Conservation (phyloP, 2,797 vertebrate genomes). For the Liparis tanakae region DNA sequence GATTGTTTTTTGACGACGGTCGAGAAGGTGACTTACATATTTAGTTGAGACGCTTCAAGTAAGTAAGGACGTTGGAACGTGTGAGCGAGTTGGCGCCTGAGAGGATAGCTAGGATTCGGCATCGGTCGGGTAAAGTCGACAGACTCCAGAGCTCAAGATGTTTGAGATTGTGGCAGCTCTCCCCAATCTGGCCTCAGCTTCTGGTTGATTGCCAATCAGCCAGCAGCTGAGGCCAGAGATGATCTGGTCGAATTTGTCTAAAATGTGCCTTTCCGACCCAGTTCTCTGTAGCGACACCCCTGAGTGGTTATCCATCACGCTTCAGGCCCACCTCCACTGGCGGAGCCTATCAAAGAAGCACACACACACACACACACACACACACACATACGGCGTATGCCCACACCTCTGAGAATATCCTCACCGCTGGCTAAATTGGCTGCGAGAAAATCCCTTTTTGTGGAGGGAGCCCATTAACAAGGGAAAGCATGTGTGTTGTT, state of each 20-base stretch:
- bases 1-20: conserved; percentile 74
- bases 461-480: conserved; percentile 67
- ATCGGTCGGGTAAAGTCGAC: conserved; percentile 18
- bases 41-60: conserved; percentile 54
- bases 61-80: conserved; percentile 38
- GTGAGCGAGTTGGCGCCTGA: conserved; percentile 2
- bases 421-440: conserved; percentile 72
- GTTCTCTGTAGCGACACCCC: conserved; percentile 58
- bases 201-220: too few relatives aligned
- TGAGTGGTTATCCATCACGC: conserved; percentile 75
- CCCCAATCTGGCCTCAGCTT: too few relatives aligned
- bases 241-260: conserved; percentile 60
- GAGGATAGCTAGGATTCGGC: conserved; percentile 24
- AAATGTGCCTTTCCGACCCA: conserved; percentile 59
- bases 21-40: conserved; percentile 72
- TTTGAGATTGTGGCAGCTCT: too few relatives aligned
- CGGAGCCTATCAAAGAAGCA: conserved; percentile 65
- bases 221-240: too few relatives aligned
- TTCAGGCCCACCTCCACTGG: conserved; percentile 64
- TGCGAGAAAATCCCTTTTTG: conserved; percentile 67
- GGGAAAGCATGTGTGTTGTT: conserved; percentile 72
- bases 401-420: conserved; percentile 65
- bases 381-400: conserved; percentile 12
- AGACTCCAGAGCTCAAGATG: conserved; percentile 24
- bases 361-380: conserved; percentile 37